These are phyloP conservation scores for Champsocephalus esox DNA, from an alignment of 2,797 vertebrate genomes.

Conservation along the genomic window DNA sequence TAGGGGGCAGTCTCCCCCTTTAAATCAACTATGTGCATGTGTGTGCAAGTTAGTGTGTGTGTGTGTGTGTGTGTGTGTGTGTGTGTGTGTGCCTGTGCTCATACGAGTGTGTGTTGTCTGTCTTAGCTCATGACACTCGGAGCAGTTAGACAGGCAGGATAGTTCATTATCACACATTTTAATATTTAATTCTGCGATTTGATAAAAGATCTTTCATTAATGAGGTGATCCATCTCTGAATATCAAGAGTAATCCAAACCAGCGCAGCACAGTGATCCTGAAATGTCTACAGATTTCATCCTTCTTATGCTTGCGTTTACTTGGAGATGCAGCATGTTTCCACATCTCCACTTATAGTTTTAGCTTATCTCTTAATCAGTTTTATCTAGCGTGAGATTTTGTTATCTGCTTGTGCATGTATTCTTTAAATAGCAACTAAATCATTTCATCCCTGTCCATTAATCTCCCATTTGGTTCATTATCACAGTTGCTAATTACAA, in stretches of 20 bases:
- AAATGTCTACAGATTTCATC: conserved; percentile 40
- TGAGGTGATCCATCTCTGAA: conserved; percentile 76
- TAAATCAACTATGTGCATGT: conserved; percentile 52
- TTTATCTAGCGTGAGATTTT: conserved; percentile 54
- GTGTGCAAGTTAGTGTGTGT: conserved; percentile 1
- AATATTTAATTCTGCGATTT: conserved; percentile 84
- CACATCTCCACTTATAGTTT: conserved; percentile 44
- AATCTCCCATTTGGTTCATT: conserved; percentile 78
- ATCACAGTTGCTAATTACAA: conserved; percentile 78
- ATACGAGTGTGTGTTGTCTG: conserved; percentile 33
- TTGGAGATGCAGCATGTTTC: conserved; percentile 6
- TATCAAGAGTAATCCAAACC: conserved; percentile 55
- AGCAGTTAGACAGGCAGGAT: conserved; percentile 60
- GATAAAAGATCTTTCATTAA: conserved; percentile 83
- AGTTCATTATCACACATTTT: conserved; percentile 79
- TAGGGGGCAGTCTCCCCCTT: conserved; percentile 39
- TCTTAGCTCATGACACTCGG: conserved; percentile 55
- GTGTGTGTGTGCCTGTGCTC: conserved; percentile 6
- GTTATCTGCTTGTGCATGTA: conserved; percentile 41
- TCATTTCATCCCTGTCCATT: conserved; percentile 65
- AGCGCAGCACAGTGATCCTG: conserved; percentile 14
- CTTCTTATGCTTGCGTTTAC: conserved; percentile 19
- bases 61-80: not conserved
- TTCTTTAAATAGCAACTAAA: conserved; percentile 64
- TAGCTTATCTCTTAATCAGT: conserved; percentile 54